Base-by-base conservation (phyloP, 2,797 vertebrate genomes). In the Enteromius treurensis region DNA sequence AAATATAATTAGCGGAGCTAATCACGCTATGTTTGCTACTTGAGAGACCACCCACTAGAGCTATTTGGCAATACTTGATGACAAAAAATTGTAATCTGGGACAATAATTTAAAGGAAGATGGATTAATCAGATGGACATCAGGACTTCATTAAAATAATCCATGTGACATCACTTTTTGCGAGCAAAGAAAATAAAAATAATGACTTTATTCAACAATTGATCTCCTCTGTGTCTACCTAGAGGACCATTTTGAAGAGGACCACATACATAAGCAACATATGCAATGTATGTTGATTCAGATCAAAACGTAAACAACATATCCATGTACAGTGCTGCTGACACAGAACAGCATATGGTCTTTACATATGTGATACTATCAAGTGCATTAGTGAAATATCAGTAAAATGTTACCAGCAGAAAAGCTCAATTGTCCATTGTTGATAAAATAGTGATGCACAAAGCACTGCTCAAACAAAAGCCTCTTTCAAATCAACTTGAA, bases 1-100 rank as follows among this genome's bases (percentile, higher is more conserved):
- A 76, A 65, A 76, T 53, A 53, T 67, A 1, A 60, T 73, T 47
- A 62, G 42, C 23, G 79, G 51, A 40, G 32, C 45, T 71, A 45
- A 73, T 51, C 26, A 47, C 40, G 32, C 10, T 26, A n/a, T 51
- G 60, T 62, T 64, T 5, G 34, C 78, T 69, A 26, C 15, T 13
- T 15, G 34, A 71, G 17, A 60, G 79, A 60, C 37, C 67, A 71
- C 34, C 77, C 11, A 15, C 45, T 68, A 68, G 77, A 79, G 29
- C 29, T 34, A 37, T 68, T 80, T 80, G 78, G 62, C 53, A 77
- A 11, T 42, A 42, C 53, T 42, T 34, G 26, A 47, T 21, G 47
- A 32, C 8, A 51, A 34, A 73, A 40, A 73, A 73, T 32, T 19
- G 8, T 2, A 49, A 19, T 55, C 53, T 75, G 49, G 29, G 19